Base-by-base conservation (phyloP, 2,888 invertebrate species). In the Glaucopsyche alexis region DNA sequence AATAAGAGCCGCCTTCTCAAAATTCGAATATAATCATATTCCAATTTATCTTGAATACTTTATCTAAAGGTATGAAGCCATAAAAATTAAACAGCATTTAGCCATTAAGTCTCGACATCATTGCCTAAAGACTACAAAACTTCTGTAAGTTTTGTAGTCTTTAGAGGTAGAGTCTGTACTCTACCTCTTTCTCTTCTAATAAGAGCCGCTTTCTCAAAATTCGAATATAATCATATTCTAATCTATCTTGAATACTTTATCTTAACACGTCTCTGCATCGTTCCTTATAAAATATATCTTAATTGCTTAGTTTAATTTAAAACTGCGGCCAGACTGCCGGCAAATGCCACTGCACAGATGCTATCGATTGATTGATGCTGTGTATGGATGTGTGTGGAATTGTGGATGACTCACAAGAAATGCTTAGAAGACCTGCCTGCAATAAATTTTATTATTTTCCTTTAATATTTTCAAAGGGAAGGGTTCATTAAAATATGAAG, bases 331-430 rank as follows among this genome's bases (percentile, higher is more conserved):
- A 47, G 73, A 73, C 73, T 72, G 75, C 74, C 79, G 79, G 81
- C 77, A 80, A 82, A 85, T 84, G 81, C 81, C 84, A 81, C 80
- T 78, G 82, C 72, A 78, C 79, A 79, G 88, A 88, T 89, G 78
- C 78, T 85, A 87, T 87, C 79, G 76, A 79, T 79, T 85, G 87
- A 86, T 85, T 83, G 83, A 78, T 78, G 77, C 71, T 71, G 75
- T 47, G 55, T 38, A 49, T 50, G 65, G 11, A 52, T 47, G 49
- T 60, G 40, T 73, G 69, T 69, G 1, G 42, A 50, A n/a, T n/a
- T 55, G 19, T 55, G 42, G 42, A 42, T 52, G 52, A 16, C 19
- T 5, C 55, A 55, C 19, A 5, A 19, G 55, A 11, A 19, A 55
- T 55, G 55, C 19, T 19, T 19, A 19, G 55, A 19, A 0, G 42